These are phyloP conservation scores for Sphaerolaimus hirsutus DNA, from an alignment of 2,888 invertebrate species.

Conservation along the genomic window DNA sequence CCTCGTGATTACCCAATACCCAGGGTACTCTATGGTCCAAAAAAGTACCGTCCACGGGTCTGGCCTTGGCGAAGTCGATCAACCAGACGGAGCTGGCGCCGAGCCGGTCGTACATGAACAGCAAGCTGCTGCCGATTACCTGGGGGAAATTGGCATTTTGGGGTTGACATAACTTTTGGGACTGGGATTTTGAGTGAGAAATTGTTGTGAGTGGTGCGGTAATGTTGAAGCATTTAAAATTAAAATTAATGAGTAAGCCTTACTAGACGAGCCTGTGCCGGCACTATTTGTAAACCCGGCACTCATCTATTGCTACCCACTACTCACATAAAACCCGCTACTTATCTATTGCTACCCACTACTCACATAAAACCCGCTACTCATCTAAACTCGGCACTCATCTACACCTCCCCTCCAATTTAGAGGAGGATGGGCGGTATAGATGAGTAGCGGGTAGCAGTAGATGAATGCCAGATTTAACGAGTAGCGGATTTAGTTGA, in stretches of 20 bases:
- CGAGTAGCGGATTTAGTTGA: background rate
- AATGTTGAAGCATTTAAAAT: background rate
- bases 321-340: background rate
- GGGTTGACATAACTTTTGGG: background rate
- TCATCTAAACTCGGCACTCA: too few species aligned
- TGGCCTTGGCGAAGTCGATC: constrained; percentile 86
- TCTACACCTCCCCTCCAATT: too few species aligned
- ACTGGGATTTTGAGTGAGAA: background rate
- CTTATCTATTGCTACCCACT: background rate
- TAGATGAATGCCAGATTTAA: background rate
- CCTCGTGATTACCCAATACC: constrained; percentile 83
- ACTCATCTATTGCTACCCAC: background rate
- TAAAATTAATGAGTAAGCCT: too few species aligned
- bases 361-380: background rate
- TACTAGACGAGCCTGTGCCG: too few species aligned
- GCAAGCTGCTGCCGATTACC: constrained; percentile 71
- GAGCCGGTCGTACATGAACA: constrained; percentile 67
- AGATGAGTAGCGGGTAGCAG: too few species aligned
- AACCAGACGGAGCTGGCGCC: constrained; percentile 79
- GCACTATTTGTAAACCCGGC: background rate
- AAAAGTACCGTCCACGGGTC: constrained; percentile 32
- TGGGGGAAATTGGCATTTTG: constrained; percentile 22
- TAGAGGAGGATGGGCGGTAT: too few species aligned
- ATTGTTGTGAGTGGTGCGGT: background rate
- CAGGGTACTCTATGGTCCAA: constrained; percentile 56